Conservation (phyloP, 1,140 invertebrate genomes). For the Gyrodactylus bullatarudis region DNA sequence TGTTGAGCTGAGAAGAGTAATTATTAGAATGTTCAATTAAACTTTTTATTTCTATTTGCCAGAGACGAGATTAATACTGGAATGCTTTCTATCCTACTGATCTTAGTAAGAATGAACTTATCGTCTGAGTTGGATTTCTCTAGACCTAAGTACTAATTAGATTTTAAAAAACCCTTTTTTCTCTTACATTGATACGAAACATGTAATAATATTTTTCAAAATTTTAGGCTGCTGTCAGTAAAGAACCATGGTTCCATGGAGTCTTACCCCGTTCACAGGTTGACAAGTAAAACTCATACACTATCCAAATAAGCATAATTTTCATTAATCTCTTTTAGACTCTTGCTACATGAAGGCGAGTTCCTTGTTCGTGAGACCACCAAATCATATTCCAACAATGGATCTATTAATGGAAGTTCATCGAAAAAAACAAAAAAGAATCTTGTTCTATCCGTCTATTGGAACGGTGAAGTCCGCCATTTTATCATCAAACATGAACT, state of each 20-base stretch:
- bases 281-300: background rate
- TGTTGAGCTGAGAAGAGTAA: too few relatives aligned
- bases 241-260: conserved; percentile 51
- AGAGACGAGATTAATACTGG: too few relatives aligned
- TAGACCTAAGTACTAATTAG: too few relatives aligned
- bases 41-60: too few relatives aligned
- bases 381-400: conserved; percentile 25
- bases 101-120: too few relatives aligned
- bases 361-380: conserved; percentile 63
- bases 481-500: conserved; percentile 55
- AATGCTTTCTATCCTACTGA: too few relatives aligned
- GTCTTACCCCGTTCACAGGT: conserved; percentile 76
- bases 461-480: conserved; percentile 57
- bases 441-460: conserved; percentile 64
- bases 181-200: too few relatives aligned
- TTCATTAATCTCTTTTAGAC: conserved; percentile 28
- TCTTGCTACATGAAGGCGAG: conserved; percentile 53
- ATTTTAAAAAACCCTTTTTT: too few relatives aligned
- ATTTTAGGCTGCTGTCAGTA: conserved; percentile 8
- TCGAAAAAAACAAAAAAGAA: conserved; percentile 37
- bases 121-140: too few relatives aligned
- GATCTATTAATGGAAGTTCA: background rate
- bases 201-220: too few relatives aligned
- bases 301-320: background rate
- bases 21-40: too few relatives aligned